These are phyloP conservation scores for Synanthedon vespiformis DNA, from an alignment of 2,888 invertebrate species.

Conservation along the genomic window DNA sequence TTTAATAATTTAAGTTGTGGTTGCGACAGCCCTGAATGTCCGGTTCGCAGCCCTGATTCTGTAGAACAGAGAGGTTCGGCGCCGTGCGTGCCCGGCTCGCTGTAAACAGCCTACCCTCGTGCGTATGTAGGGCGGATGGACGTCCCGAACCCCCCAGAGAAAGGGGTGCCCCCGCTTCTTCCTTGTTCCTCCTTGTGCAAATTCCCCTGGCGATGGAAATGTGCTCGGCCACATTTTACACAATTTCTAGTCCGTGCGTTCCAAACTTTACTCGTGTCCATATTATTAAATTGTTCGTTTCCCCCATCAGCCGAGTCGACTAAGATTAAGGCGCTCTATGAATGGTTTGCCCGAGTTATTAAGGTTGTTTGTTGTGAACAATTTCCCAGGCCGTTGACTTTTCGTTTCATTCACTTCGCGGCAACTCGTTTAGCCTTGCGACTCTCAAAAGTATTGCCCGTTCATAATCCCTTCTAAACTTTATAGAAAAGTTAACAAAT, in stretches of 20 bases:
- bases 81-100: conserved; percentile 64
- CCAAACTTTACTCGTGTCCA: conserved; percentile 30
- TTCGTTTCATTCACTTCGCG: conserved; percentile 41
- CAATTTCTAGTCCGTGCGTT: conserved; percentile 62
- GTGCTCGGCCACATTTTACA: conserved; percentile 70
- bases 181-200: conserved; percentile 70
- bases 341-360: conserved; percentile 44
- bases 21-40: conserved; percentile 57
- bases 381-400: conserved; percentile 49
- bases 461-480: not conserved
- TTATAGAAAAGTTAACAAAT: no score
- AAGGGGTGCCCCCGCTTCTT: conserved; percentile 65
- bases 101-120: conserved; percentile 64
- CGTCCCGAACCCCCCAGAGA: conserved; percentile 53
- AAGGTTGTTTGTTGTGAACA: conserved; percentile 44
- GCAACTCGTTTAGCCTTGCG: conserved; percentile 22
- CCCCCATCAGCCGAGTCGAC: conserved; percentile 6
- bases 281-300: conserved; percentile 3
- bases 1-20: not conserved
- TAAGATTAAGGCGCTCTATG: conserved; percentile 35
- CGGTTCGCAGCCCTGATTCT: conserved; percentile 64
- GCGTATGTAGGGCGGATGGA: conserved; percentile 56
- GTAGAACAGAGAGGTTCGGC: conserved; percentile 56
- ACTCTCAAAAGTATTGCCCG: conserved; percentile 12
- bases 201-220: conserved; percentile 71